Evolutionary conservation across 1,140 invertebrate genomes (phyloP).

Genomic region (Pseudomyrmex gracilis): DNA sequence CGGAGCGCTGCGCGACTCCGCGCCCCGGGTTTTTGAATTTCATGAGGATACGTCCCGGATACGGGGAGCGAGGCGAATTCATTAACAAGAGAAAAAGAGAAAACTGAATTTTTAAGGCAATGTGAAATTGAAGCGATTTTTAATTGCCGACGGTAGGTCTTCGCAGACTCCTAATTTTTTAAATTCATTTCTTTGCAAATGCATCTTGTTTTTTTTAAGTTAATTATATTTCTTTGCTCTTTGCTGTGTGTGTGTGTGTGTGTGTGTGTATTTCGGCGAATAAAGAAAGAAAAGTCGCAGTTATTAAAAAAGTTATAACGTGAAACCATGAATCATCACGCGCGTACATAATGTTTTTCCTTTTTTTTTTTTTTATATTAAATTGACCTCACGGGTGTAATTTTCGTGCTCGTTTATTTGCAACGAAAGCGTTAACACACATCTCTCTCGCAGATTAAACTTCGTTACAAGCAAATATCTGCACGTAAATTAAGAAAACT

Average conservation of each 20-base stretch:
- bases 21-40: constrained; percentile 56
- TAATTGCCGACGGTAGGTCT: constrained; percentile 27
- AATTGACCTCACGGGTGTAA: neutral
- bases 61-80: neutral
- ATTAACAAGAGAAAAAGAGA: neutral
- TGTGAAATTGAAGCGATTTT: constrained; percentile 48
- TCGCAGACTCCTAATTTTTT: constrained; percentile 37
- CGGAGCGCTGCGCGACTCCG: neutral
- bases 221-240: constrained; percentile 54
- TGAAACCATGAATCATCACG: constrained; percentile 18
- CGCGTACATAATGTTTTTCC: neutral
- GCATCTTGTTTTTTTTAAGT: neutral
- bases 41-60: constrained; percentile 40
- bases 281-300: constrained; percentile 1
- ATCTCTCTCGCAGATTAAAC: neutral
- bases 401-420: constrained; percentile 10
- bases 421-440: neutral
- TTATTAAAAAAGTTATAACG: constrained; percentile 35
- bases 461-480: neutral
- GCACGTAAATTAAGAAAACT: constrained; percentile 3
- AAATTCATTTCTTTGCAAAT: constrained; percentile 44
- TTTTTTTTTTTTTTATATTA: constrained; percentile 10
- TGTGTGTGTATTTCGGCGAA: neutral
- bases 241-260: constrained; percentile 8
- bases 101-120: constrained; percentile 42